A percentile compares a stretch with the other conserved stretches of the same genome.
These are phyloP conservation scores for Camptogramma bilineatum DNA, from an alignment of 2,888 invertebrate genomes.

Conservation along the genomic window DNA sequence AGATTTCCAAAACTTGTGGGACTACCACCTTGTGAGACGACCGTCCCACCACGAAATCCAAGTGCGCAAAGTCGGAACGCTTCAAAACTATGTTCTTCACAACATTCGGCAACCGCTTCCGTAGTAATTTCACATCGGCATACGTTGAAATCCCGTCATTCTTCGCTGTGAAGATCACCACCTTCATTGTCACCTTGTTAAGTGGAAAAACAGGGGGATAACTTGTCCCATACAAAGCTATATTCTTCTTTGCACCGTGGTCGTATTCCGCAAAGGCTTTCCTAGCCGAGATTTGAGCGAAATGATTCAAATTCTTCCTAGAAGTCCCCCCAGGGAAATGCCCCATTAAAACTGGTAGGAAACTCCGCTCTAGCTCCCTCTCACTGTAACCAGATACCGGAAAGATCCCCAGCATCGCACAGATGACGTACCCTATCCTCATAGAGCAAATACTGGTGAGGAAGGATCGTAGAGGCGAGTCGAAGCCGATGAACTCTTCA, in stretches of 20 bases:
- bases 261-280: constrained; percentile 48
- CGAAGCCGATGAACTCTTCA: constrained; percentile 34
- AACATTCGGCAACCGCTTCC: constrained; percentile 48
- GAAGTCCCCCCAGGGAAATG: constrained; percentile 52
- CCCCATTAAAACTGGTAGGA: constrained; percentile 40
- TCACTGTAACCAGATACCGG: constrained; percentile 42
- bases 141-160: constrained; percentile 51
- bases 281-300: constrained; percentile 44
- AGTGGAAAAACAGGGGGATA: constrained; percentile 45
- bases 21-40: constrained; percentile 38
- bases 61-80: constrained; percentile 47
- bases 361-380: constrained; percentile 45
- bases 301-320: constrained; percentile 51
- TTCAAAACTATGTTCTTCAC: constrained; percentile 45
- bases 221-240: constrained; percentile 40
- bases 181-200: constrained; percentile 38
- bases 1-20: constrained; percentile 48
- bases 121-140: constrained; percentile 48
- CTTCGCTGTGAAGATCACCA: constrained; percentile 45
- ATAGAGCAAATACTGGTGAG: constrained; percentile 26
- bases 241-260: constrained; percentile 46
- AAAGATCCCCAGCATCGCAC: constrained; percentile 29
- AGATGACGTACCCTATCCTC: constrained; percentile 32
- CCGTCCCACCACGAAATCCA: constrained; percentile 51
- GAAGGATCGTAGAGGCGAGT: constrained; percentile 30